phyloP scores from a whole-genome alignment of 2,113 vertebrate genomes.

The Myiagra hebetior region DNA sequence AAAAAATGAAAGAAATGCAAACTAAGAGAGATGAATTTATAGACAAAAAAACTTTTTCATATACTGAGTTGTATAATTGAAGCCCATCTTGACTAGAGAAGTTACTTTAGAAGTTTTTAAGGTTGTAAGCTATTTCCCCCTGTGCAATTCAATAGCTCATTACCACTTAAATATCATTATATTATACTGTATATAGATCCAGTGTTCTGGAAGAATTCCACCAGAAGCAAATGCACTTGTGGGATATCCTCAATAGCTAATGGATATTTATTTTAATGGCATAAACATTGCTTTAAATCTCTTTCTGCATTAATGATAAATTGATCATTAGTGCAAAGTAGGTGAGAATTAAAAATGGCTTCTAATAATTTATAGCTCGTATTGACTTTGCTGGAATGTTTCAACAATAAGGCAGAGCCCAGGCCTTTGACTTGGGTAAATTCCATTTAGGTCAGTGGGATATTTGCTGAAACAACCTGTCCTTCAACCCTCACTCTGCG shows the following conservation, averaged over 20 bases:
- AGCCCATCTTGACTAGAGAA: not conserved
- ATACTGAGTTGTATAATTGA: not conserved
- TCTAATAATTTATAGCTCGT: not conserved
- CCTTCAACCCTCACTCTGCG: not conserved
- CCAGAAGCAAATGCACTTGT: not conserved
- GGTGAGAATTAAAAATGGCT: not conserved
- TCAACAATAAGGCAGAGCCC: not conserved
- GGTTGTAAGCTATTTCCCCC: not conserved
- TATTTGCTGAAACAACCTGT: not conserved
- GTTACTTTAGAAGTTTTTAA: conserved; percentile 7
- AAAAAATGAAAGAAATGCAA: not conserved
- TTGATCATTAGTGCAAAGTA: not conserved
- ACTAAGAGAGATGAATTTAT: not conserved
- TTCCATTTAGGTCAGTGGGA: not conserved
- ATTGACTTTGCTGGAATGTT: not conserved
- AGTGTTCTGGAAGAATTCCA: not conserved
- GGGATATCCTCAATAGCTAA: not conserved
- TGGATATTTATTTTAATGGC: not conserved
- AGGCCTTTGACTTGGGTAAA: not conserved
- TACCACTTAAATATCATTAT: conserved; percentile 4
- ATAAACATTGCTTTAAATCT: not conserved
- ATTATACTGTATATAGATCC: not conserved
- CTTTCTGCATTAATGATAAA: conserved; percentile 16
- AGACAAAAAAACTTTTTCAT: not conserved
- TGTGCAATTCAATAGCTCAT: not conserved